A percentile compares a stretch with the other conserved stretches of the same genome.
Conservation (phyloP, 2,797 vertebrate species). For the Alauda arvensis region DNA sequence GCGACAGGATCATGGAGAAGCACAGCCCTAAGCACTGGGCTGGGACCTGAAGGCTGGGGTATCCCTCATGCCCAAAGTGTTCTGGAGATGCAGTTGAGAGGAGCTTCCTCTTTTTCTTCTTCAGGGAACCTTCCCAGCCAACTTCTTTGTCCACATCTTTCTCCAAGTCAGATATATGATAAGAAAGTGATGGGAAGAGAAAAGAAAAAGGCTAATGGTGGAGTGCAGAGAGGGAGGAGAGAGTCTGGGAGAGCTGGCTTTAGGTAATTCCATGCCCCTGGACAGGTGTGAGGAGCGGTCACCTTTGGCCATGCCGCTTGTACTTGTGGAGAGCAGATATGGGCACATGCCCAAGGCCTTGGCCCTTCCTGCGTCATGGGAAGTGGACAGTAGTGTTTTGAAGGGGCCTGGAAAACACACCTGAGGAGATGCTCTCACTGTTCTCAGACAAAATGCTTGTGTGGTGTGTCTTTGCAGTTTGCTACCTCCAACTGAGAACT, state of each 20-base stretch:
- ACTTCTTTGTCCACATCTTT: neutral
- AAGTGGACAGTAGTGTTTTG: neutral
- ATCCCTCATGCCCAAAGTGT: neutral
- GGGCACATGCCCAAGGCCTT: neutral
- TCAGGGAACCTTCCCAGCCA: neutral
- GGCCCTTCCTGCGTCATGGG: fast-evolving
- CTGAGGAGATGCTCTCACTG: neutral
- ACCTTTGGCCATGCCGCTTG: neutral
- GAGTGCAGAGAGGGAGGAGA: neutral
- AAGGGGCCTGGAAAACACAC: neutral
- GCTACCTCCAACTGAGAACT: neutral
- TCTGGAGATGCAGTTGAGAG: neutral
- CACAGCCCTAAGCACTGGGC: neutral
- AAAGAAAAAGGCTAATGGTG: neutral
- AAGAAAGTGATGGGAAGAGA: neutral
- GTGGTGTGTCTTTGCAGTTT: neutral
- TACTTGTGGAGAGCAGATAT: neutral
- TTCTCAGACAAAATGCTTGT: neutral
- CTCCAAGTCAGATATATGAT: neutral
- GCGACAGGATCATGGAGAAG: neutral
- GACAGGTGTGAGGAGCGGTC: neutral
- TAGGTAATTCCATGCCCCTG: neutral
- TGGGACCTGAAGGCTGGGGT: neutral
- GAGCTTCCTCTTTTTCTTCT: neutral
- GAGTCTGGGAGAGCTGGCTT: neutral